Evolutionary conservation across 2,113 vertebrate genomes (phyloP).

Genomic region (Brachirus orientalis): DNA sequence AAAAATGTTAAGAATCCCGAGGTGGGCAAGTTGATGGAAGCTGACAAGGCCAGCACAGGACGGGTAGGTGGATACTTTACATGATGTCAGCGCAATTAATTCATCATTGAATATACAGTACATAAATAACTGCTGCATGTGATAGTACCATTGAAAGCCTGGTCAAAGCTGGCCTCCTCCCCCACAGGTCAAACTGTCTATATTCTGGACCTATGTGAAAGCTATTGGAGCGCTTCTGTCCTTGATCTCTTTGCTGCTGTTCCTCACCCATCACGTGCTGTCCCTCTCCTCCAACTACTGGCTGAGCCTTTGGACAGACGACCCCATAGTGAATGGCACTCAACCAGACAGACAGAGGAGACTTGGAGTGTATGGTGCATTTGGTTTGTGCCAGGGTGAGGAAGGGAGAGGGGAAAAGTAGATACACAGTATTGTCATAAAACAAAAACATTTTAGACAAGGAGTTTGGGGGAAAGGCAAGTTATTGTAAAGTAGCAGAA

Average conservation of each 20-base stretch:
- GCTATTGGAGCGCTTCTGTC: constrained; percentile 89
- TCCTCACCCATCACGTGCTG: constrained; percentile 86
- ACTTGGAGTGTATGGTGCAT: constrained; percentile 88
- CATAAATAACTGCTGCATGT: too few species aligned
- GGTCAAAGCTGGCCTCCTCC: not conserved
- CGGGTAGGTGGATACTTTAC: constrained; percentile 77
- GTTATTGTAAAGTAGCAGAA: too few species aligned
- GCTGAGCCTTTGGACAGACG: constrained; percentile 97
- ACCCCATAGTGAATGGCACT: constrained; percentile 91
- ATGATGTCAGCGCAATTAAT: not conserved
- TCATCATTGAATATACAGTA: too few species aligned
- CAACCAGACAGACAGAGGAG: constrained; percentile 86
- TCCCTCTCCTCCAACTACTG: constrained; percentile 94
- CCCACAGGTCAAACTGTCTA: constrained; percentile 88
- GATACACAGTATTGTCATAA: too few species aligned
- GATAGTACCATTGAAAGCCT: too few species aligned
- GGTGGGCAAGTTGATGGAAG: constrained; percentile 87
- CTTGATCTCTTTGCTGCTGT: constrained; percentile 88
- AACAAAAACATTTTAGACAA: too few species aligned
- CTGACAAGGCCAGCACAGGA: constrained; percentile 92
- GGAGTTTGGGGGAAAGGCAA: too few species aligned
- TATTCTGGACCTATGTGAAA: constrained; percentile 95
- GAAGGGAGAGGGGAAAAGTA: too few species aligned
- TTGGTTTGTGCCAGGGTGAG: constrained; percentile 92
- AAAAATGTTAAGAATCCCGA: constrained; percentile 71